A percentile compares a stretch with the other conserved stretches of the same genome.
Evolutionary conservation across 1,140 invertebrate species (phyloP).

Genomic region (Drosophila dunni): DNA sequence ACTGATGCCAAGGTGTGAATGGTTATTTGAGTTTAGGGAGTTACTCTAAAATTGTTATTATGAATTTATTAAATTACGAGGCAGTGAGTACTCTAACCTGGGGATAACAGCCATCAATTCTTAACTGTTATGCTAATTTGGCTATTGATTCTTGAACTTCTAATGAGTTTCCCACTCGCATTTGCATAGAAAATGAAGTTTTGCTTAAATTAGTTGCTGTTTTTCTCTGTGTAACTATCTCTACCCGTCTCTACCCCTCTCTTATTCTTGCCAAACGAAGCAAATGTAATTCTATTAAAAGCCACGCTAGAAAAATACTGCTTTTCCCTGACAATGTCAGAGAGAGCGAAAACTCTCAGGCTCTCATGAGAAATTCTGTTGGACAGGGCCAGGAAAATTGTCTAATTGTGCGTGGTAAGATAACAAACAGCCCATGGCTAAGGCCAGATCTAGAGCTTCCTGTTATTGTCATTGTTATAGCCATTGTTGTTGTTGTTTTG

Average conservation of each 20-base stretch:
- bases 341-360: constrained; percentile 53
- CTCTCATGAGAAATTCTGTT: constrained; percentile 66
- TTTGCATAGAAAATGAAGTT: not conserved
- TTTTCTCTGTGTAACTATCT: constrained; percentile 5
- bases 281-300: constrained; percentile 67
- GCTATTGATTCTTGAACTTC: not conserved
- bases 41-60: not conserved
- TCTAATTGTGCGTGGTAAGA: constrained; percentile 83
- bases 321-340: constrained; percentile 53
- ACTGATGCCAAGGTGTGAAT: constrained; percentile 64
- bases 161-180: constrained; percentile 3
- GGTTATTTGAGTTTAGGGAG: constrained; percentile 9
- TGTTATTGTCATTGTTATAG: constrained; percentile 70
- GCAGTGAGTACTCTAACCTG: not conserved
- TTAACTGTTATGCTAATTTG: not conserved
- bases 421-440: constrained; percentile 66
- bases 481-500: constrained; percentile 39
- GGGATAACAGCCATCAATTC: not conserved
- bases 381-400: constrained; percentile 70
- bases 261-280: constrained; percentile 21
- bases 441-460: constrained; percentile 70
- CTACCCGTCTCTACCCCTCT: constrained; percentile 1
- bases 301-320: constrained; percentile 33
- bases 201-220: constrained; percentile 2
- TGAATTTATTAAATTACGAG: constrained; percentile 15